Conservation (phyloP, 1,140 invertebrate genomes). For the Drosophila dunni region DNA sequence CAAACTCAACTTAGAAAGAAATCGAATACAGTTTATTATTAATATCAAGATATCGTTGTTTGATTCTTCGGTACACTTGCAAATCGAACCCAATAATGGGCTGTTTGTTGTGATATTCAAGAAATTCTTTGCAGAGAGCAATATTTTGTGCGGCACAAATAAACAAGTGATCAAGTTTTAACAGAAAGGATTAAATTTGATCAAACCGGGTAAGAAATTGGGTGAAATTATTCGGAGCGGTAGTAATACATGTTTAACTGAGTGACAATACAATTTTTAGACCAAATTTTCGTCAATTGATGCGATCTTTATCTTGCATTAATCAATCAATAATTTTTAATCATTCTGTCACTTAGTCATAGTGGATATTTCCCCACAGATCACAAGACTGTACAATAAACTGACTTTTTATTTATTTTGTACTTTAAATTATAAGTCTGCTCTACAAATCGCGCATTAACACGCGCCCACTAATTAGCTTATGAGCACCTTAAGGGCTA, state of each 20-base stretch:
- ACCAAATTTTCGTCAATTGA: too few relatives aligned
- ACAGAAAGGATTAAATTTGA: background rate
- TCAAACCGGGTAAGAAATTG: background rate
- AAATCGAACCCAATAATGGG: slow-evolving; percentile 6
- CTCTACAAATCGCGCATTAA: slow-evolving; percentile 66
- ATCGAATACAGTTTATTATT: slow-evolving; percentile 10
- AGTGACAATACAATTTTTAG: too few relatives aligned
- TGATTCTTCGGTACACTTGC: slow-evolving; percentile 1
- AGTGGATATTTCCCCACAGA: slow-evolving; percentile 27
- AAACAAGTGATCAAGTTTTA: slow-evolving; percentile 7
- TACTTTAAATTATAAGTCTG: slow-evolving; percentile 36
- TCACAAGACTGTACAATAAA: slow-evolving; percentile 67
- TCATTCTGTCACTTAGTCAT: slow-evolving; percentile 29
- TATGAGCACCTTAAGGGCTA: slow-evolving; percentile 40
- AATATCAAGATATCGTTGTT: slow-evolving; percentile 10
- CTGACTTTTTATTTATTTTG: slow-evolving; percentile 24
- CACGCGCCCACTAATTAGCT: slow-evolving; percentile 67
- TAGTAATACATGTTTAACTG: background rate
- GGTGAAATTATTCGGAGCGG: background rate
- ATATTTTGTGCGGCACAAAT: background rate
- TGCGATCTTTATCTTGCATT: background rate
- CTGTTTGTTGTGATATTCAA: slow-evolving; percentile 38
- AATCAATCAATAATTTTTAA: slow-evolving; percentile 10
- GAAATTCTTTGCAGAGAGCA: slow-evolving; percentile 13
- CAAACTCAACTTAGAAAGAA: slow-evolving; percentile 24